Conservation (phyloP, 23 tunicate genomes). For the Styela clava region DNA sequence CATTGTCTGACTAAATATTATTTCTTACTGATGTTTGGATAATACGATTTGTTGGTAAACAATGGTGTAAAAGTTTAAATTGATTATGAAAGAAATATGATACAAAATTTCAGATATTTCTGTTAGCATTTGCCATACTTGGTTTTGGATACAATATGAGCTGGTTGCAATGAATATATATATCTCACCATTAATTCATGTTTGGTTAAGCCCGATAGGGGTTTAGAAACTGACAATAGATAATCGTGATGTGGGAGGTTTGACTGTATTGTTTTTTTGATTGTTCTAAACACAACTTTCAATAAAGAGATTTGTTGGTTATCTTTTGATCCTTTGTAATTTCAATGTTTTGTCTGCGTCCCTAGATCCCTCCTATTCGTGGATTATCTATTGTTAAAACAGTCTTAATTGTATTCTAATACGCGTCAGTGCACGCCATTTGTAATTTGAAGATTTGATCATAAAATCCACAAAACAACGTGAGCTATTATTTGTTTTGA, state of each 20-base stretch:
- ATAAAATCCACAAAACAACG: not conserved
- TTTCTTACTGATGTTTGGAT: too few relatives aligned
- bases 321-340: not conserved
- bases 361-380: not conserved
- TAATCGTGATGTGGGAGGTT: not conserved
- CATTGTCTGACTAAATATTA: too few relatives aligned
- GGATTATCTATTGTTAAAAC: not conserved
- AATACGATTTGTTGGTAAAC: too few relatives aligned
- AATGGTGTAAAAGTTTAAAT: too few relatives aligned
- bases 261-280: not conserved
- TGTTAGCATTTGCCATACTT: not conserved
- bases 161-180: too few relatives aligned
- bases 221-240: too few relatives aligned
- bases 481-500: not conserved
- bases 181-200: too few relatives aligned
- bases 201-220: too few relatives aligned
- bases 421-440: not conserved
- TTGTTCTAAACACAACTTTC: not conserved
- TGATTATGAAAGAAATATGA: not conserved
- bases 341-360: not conserved
- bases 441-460: not conserved
- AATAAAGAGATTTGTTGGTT: not conserved
- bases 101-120: not conserved
- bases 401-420: not conserved
- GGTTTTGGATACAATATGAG: not conserved